phyloP scores from a whole-genome alignment of 2,888 invertebrate species.

The Drosophila subquinaria region DNA sequence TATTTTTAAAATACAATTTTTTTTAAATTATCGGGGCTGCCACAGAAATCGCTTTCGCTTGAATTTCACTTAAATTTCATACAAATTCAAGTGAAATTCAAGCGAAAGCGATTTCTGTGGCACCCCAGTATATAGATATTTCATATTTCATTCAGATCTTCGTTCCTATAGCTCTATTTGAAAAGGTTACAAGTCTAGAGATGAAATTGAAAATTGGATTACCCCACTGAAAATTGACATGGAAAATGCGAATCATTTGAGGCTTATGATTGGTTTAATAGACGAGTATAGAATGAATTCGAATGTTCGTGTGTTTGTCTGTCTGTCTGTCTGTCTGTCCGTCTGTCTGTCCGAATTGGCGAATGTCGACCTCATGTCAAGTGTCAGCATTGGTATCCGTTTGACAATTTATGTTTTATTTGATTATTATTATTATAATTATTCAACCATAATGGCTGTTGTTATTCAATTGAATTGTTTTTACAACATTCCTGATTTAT shows the following conservation, averaged over 20 bases:
- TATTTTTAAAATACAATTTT: too few relatives aligned
- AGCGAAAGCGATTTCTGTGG: too few relatives aligned
- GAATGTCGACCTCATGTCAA: slow-evolving; percentile 24
- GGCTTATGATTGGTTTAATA: slow-evolving; percentile 7
- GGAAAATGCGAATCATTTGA: slow-evolving; percentile 2
- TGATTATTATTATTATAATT: slow-evolving; percentile 31
- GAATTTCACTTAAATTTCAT: too few relatives aligned
- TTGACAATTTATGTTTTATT: slow-evolving; percentile 37
- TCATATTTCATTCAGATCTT: too few relatives aligned
- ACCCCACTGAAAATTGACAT: not conserved
- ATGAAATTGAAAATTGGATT: not conserved
- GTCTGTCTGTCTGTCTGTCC: not conserved
- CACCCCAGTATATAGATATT: too few relatives aligned
- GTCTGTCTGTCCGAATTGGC: not conserved
- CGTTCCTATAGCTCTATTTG: not conserved
- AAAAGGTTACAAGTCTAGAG: not conserved
- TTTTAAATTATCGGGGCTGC: too few relatives aligned
- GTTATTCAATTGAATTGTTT: slow-evolving; percentile 32
- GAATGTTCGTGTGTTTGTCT: too few relatives aligned
- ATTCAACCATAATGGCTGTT: slow-evolving; percentile 1
- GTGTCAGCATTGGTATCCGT: slow-evolving; percentile 24
- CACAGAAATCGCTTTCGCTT: too few relatives aligned
- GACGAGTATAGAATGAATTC: not conserved
- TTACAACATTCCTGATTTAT: slow-evolving; percentile 28
- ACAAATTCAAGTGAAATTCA: too few relatives aligned